Base-by-base conservation (phyloP, 2,113 vertebrate genomes). In the Aegotheles bennettii region DNA sequence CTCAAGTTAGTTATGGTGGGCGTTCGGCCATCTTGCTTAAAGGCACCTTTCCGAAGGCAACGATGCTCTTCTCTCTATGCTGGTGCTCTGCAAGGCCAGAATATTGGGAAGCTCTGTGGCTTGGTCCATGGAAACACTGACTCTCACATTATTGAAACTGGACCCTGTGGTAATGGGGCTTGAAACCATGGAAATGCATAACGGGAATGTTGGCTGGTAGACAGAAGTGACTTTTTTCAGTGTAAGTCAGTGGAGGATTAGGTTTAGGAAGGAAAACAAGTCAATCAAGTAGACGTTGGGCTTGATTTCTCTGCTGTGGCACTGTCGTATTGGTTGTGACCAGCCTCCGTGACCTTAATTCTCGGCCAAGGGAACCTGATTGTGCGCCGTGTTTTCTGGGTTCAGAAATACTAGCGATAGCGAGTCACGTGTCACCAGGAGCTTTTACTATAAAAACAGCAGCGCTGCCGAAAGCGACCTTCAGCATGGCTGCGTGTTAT, bases 401-500 rank as follows among this genome's bases (percentile, higher is more conserved):
- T 48, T 63, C 68, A 43, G n/a, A 17, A 40, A 23, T 54, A 12
- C 79, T 14, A 43, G 40, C 71, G 1, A 2, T 10, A 50, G 26
- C 4, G 0, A 40, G 36, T 73, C 65, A 53, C 69, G 1, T 36
- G 81, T 40, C 35, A 0, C 67, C 20, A 4, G 82, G 50, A 77
- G 88, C 86, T 61, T 56, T 7, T 47, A 36, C 78, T 85, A 45
- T n/a, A 19, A 73, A 61, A 73, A 31, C 91, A 89, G 87, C 74
- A 67, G 78, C 63, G 79, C 38, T 11, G 53, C 74, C 7, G 53
- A 45, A 16, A 83, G 95, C 64, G 75, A 94, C 96, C 93, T 96
- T 96, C 96, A 88, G 88, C 80, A 36, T 26, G 79, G 88, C 83
- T 43, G 51, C 7, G 23, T 25, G 79, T 94, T 96, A 96, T 96